Base-by-base conservation (phyloP, 2,113 vertebrate genomes). In the Hirundichthys speculiger region DNA sequence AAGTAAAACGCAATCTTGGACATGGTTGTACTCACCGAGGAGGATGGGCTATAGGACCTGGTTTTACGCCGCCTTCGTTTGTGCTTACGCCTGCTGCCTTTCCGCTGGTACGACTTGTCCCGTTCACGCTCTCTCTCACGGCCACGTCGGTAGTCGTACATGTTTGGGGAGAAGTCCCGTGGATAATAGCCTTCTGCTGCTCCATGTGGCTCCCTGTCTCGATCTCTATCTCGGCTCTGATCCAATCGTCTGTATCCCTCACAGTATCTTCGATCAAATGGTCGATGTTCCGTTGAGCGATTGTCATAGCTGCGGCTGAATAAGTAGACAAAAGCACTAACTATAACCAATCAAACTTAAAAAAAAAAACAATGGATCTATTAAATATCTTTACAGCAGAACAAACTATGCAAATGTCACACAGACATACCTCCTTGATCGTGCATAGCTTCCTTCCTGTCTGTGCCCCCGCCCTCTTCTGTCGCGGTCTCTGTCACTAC, bases 51-150 rank as follows among this genome's bases (percentile, higher is more conserved):
- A 95, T 97, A 98, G 62, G 97, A 98, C 90, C 96, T 96, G 93
- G 95, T 98, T 91, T 94, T 95, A 90, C 93, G 96, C 91, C 95
- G 94, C 90, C 95, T 96, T 93, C 95, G 93, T 90, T 97, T 93
- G 93, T 95, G 96, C 93, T 97, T 98, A 94, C 97, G 94, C 72
- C 98, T 95, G 92, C 95, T 98, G 94, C 96, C 94, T 88, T 94
- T 97, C 90, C 95, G 94, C 85, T 96, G 76, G 60, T 88, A 91
- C 9, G 91, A 92, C 63, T 90, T 88, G 0, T 90, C 90, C 3
- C 82, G 86, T 15, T 91, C 87, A 57, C 95, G 95, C 77, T 95
- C 96, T 82, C 93, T 90, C 49, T 95, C 96, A 0, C 94, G 93
- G 8, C 93, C 94, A 0, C 91, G 93, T 3, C 93, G 93, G 86